Conservation (phyloP, 2,113 vertebrate species). For the Larimichthys crocea region DNA sequence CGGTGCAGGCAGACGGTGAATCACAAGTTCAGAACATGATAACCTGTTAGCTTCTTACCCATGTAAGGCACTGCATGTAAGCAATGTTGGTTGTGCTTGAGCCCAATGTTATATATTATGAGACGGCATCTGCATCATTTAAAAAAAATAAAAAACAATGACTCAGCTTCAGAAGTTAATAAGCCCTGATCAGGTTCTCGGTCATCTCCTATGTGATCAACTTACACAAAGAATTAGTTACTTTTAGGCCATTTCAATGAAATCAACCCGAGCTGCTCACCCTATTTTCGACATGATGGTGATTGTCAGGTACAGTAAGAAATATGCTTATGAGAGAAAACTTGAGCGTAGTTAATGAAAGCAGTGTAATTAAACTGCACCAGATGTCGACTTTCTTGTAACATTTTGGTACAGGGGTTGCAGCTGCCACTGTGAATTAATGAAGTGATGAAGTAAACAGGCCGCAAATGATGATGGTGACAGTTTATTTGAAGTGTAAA, state of each 20-base stretch:
- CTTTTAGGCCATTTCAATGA: not conserved
- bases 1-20: not conserved
- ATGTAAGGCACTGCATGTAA: not conserved
- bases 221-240: not conserved
- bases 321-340: not conserved
- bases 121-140: not conserved
- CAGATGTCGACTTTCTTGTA: not conserved
- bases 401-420: not conserved
- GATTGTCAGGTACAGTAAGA: not conserved
- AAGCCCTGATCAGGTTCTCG: not conserved
- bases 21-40: not conserved
- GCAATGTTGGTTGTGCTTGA: not conserved
- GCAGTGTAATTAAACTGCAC: not conserved
- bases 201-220: not conserved
- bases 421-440: too few relatives aligned
- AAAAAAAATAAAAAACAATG: constrained; percentile 7
- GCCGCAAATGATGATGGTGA: not conserved
- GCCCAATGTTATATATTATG: too few relatives aligned
- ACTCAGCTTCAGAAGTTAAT: constrained; percentile 5
- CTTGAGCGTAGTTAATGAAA: not conserved
- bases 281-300: too few relatives aligned
- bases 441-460: not conserved
- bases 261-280: not conserved
- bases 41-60: too few relatives aligned
- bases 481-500: not conserved